Conservation (phyloP, 2,888 invertebrate genomes). For the Lycophotia porphyrea region DNA sequence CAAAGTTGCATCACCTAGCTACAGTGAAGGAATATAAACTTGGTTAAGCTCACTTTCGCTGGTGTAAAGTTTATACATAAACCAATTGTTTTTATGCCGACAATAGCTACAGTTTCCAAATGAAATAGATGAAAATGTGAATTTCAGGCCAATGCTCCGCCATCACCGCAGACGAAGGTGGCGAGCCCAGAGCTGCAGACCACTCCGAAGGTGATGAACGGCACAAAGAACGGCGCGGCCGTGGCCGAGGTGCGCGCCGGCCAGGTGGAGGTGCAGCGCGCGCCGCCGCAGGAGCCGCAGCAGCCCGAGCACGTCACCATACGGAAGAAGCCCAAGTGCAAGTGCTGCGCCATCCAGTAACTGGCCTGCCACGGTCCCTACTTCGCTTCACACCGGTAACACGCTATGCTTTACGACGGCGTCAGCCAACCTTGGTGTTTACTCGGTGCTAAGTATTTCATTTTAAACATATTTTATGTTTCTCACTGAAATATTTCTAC, state of each 20-base stretch:
- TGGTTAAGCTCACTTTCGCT: not conserved
- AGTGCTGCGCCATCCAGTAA: conserved; percentile 98
- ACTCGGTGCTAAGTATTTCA: conserved; percentile 84
- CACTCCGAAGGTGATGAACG: conserved; percentile 85
- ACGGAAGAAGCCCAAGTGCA: conserved; percentile 98
- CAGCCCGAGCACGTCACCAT: conserved; percentile 97
- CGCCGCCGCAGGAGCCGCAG: conserved; percentile 94
- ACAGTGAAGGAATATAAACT: not conserved
- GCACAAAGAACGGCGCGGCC: conserved; percentile 86
- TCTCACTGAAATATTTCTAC: conserved; percentile 68
- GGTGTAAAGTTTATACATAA: not conserved
- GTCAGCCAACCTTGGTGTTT: conserved; percentile 76
- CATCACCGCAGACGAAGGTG: conserved; percentile 84
- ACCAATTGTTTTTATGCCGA: not conserved
- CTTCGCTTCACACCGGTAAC: conserved; percentile 75
- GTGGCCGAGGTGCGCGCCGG: conserved; percentile 84
- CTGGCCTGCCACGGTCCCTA: conserved; percentile 13
- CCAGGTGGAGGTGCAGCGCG: conserved; percentile 93
- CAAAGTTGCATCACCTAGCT: not conserved
- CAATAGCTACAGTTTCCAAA: not conserved
- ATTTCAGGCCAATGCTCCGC: conserved; percentile 80
- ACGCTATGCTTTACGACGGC: conserved; percentile 75
- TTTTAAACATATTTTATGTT: conserved; percentile 71
- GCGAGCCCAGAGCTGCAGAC: conserved; percentile 80
- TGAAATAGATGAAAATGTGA: conserved; percentile 6